These are phyloP conservation scores for Bucco capensis DNA, from an alignment of 2,113 vertebrate species.

Conservation along the genomic window DNA sequence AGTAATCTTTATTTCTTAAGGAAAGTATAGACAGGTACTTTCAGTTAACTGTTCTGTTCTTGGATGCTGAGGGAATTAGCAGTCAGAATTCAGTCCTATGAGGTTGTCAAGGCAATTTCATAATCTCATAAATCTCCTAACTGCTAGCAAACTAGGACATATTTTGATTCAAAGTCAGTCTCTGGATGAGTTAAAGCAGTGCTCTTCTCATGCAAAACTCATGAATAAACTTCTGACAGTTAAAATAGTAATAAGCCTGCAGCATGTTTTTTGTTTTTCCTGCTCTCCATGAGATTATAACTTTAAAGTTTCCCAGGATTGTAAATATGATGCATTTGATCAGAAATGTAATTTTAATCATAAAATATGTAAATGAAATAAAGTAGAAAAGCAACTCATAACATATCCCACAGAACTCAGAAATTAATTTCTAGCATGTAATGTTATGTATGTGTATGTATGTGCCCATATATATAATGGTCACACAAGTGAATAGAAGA, in stretches of 20 bases:
- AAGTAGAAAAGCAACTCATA: background rate
- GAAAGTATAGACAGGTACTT: background rate
- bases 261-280: background rate
- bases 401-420: background rate
- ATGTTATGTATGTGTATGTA: background rate
- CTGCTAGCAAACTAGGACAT: background rate
- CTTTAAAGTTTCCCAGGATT: background rate
- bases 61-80: background rate
- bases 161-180: background rate
- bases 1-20: background rate
- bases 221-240: background rate
- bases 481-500: background rate
- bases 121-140: background rate
- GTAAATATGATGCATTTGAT: background rate
- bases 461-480: background rate
- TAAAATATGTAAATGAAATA: background rate
- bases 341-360: background rate
- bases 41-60: background rate
- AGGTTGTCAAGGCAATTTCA: background rate
- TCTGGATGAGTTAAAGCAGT: background rate
- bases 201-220: background rate
- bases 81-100: background rate
- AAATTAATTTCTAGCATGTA: background rate
- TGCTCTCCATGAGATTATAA: background rate
- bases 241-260: background rate